These are phyloP conservation scores for Plagiodera versicolora DNA, from an alignment of 2,888 invertebrate species.

Conservation along the genomic window DNA sequence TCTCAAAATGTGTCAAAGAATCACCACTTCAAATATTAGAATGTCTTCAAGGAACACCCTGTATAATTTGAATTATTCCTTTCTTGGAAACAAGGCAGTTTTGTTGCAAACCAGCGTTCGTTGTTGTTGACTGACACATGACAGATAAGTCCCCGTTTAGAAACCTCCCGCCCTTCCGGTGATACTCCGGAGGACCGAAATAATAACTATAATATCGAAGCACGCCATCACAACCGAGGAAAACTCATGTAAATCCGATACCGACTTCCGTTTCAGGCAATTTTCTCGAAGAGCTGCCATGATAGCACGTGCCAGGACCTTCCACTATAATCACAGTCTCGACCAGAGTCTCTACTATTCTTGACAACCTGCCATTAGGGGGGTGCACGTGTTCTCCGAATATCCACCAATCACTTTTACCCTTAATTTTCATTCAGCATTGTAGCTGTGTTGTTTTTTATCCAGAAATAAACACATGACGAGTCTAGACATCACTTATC, in stretches of 20 bases:
- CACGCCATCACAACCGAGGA: constrained; percentile 32
- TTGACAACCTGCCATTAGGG: constrained; percentile 36
- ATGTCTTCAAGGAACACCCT: too few relatives aligned
- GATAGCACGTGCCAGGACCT: constrained; percentile 35
- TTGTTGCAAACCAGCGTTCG: too few relatives aligned
- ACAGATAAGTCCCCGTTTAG: constrained; percentile 9
- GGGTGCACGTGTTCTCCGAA: neutral
- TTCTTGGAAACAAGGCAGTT: too few relatives aligned
- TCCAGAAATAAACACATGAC: too few relatives aligned
- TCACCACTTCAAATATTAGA: too few relatives aligned
- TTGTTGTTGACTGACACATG: neutral
- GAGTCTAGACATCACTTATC: too few relatives aligned
- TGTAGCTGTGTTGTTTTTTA: too few relatives aligned
- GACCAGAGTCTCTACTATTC: constrained; percentile 28
- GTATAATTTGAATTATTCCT: too few relatives aligned
- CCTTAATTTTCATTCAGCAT: too few relatives aligned
- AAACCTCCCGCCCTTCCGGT: constrained; percentile 12
- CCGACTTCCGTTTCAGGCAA: constrained; percentile 34
- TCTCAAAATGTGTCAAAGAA: too few relatives aligned
- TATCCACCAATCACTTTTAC: neutral
- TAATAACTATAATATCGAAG: constrained; percentile 28
- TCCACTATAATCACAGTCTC: constrained; percentile 37
- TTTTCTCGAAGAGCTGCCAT: constrained; percentile 31
- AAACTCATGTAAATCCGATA: constrained; percentile 34
- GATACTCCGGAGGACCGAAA: constrained; percentile 23